These are phyloP conservation scores for Pseudopleuronectes americanus DNA, from an alignment of 2,797 vertebrate genomes.

Conservation along the genomic window DNA sequence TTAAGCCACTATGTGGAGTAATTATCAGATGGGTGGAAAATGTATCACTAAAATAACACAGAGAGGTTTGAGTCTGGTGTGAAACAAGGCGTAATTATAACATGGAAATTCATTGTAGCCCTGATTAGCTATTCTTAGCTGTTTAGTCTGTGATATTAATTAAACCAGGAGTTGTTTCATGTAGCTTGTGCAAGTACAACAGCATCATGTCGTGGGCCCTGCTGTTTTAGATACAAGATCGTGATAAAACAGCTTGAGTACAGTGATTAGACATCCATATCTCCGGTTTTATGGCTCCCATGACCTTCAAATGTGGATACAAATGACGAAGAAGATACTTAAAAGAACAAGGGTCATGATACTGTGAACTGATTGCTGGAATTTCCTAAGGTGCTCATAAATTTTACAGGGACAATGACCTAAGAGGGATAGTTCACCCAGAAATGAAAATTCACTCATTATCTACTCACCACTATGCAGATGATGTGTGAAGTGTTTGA, in stretches of 20 bases:
- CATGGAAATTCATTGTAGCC: conserved; percentile 55
- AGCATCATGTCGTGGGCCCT: conserved; percentile 2
- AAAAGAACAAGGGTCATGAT: conserved; percentile 20
- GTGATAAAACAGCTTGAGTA: not conserved
- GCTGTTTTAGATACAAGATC: conserved; percentile 4
- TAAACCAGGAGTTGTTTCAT: conserved; percentile 20
- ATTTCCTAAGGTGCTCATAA: conserved; percentile 8
- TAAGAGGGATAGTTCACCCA: no score
- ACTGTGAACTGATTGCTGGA: conserved; percentile 14
- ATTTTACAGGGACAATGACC: conserved; percentile 2
- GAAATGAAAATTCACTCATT: no score
- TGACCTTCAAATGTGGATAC: conserved; percentile 17
- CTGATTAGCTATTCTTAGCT: conserved; percentile 38
- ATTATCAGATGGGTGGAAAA: conserved; percentile 73
- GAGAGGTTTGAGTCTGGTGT: conserved; percentile 55
- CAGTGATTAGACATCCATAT: conserved; percentile 16
- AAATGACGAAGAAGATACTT: conserved; percentile 5
- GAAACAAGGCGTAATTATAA: conserved; percentile 65
- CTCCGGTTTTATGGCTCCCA: conserved; percentile 27
- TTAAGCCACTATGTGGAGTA: conserved; percentile 69
- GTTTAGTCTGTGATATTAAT: conserved; percentile 35
- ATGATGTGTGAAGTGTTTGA: no score
- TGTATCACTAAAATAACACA: conserved; percentile 70
- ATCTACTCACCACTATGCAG: no score
- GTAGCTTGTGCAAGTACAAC: conserved; percentile 1